phyloP scores from a whole-genome alignment of 2,888 invertebrate species.

The Leistus spinibarbis region DNA sequence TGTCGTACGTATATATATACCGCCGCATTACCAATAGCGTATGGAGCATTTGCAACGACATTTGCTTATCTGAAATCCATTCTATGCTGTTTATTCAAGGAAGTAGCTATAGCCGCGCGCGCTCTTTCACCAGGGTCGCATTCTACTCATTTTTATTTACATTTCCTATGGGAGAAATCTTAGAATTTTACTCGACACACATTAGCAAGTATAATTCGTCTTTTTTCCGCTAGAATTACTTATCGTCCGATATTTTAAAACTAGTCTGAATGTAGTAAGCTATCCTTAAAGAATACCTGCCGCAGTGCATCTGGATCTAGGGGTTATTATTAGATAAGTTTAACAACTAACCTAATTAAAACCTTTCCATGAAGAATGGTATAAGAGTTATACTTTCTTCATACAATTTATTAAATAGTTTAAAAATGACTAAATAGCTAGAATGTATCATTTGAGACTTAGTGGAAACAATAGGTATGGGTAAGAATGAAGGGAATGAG shows the following conservation, averaged over 20 bases:
- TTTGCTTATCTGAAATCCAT: constrained; percentile 39
- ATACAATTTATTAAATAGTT: no score
- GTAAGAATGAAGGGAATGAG: background rate
- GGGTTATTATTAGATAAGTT: no score
- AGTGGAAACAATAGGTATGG: no score
- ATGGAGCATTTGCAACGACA: constrained; percentile 35
- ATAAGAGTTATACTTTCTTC: background rate
- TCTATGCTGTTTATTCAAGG: constrained; percentile 35
- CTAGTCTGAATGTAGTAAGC: background rate
- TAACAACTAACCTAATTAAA: no score
- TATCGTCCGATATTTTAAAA: background rate
- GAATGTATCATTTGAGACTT: no score
- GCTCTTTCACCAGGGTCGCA: background rate
- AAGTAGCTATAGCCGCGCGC: constrained; percentile 21
- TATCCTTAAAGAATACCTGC: background rate
- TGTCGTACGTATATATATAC: background rate
- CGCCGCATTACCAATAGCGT: constrained; percentile 28
- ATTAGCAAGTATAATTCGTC: background rate
- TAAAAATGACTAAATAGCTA: no score
- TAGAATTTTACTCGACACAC: background rate
- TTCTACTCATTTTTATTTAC: background rate
- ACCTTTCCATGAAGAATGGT: background rate
- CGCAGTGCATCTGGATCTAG: no score
- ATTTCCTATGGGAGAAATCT: background rate
- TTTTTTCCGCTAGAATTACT: background rate